phyloP scores from a whole-genome alignment of 1,140 invertebrate species.

The Octopus sinensis region DNA sequence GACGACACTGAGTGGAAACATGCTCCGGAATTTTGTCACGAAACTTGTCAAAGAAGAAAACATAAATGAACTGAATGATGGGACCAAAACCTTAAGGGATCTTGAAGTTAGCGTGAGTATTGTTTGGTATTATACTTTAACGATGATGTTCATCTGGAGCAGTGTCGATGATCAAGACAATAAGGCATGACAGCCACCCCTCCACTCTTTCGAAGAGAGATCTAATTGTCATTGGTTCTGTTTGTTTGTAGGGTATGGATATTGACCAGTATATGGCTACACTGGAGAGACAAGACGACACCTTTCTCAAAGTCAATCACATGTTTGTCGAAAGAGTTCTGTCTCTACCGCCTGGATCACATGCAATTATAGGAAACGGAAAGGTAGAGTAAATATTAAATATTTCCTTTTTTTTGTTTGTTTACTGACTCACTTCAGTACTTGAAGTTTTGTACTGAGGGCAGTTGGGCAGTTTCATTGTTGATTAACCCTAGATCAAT shows the following conservation, averaged over 20 bases:
- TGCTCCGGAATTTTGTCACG: constrained; percentile 67
- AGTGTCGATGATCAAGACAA: background rate
- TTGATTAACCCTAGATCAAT: too few relatives aligned
- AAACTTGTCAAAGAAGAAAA: constrained; percentile 67
- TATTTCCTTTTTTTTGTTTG: too few relatives aligned
- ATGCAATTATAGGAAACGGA: constrained; percentile 85
- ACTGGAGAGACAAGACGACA: constrained; percentile 45
- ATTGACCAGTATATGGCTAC: constrained; percentile 50
- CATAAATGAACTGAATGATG: constrained; percentile 42
- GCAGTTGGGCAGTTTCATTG: too few relatives aligned
- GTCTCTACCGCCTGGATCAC: constrained; percentile 58
- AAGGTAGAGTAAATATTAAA: constrained; percentile 60
- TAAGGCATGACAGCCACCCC: too few relatives aligned
- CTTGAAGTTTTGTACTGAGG: too few relatives aligned
- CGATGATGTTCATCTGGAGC: background rate
- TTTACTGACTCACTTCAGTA: too few relatives aligned
- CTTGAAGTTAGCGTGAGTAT: constrained; percentile 53
- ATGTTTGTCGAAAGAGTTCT: constrained; percentile 61
- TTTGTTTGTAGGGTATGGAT: constrained; percentile 54
- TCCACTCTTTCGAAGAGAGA: too few relatives aligned
- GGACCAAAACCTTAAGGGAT: constrained; percentile 42
- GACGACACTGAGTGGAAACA: constrained; percentile 62
- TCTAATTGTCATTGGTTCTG: background rate
- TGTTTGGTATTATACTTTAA: background rate
- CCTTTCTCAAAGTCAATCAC: constrained; percentile 60